Evolutionary conservation across 2,888 invertebrate genomes (phyloP).

Genomic region (Schrankia costaestrigalis): DNA sequence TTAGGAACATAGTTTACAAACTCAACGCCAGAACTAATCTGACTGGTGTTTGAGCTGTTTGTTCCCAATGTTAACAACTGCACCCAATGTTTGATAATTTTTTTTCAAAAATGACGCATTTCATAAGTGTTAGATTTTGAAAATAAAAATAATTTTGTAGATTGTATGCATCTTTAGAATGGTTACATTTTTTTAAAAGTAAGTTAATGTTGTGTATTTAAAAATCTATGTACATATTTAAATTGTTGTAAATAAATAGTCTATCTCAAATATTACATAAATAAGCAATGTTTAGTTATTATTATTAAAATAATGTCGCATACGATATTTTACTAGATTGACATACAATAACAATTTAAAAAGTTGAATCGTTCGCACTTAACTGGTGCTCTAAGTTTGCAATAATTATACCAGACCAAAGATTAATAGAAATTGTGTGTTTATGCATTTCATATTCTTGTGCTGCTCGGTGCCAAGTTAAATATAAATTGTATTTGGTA

Average conservation of each 20-base stretch:
- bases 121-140: slow-evolving; percentile 42
- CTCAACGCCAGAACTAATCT: slow-evolving; percentile 5
- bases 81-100: slow-evolving; percentile 4
- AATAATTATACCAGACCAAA: slow-evolving; percentile 69
- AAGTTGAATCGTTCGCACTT: slow-evolving; percentile 25
- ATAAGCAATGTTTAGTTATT: slow-evolving; percentile 32
- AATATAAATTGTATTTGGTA: slow-evolving; percentile 37
- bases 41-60: slow-evolving; percentile 12
- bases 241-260: slow-evolving; percentile 78
- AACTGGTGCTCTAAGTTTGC: slow-evolving; percentile 44
- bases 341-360: slow-evolving; percentile 29
- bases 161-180: slow-evolving; percentile 35
- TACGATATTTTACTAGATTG: slow-evolving; percentile 33
- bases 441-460: slow-evolving; percentile 46
- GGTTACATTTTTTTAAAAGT: slow-evolving; percentile 47
- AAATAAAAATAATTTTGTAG: slow-evolving; percentile 32
- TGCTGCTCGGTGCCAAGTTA: slow-evolving; percentile 62
- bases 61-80: slow-evolving; percentile 7
- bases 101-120: slow-evolving; percentile 33
- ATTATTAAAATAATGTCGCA: slow-evolving; percentile 24
- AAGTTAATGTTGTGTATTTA: slow-evolving; percentile 64
- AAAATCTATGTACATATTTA: slow-evolving; percentile 70
- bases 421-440: slow-evolving; percentile 55
- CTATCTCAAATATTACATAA: slow-evolving; percentile 60
- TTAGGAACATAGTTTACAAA: slow-evolving; percentile 4